Evolutionary conservation across 2,113 vertebrate genomes (phyloP).

Genomic region (Carassius carassius): DNA sequence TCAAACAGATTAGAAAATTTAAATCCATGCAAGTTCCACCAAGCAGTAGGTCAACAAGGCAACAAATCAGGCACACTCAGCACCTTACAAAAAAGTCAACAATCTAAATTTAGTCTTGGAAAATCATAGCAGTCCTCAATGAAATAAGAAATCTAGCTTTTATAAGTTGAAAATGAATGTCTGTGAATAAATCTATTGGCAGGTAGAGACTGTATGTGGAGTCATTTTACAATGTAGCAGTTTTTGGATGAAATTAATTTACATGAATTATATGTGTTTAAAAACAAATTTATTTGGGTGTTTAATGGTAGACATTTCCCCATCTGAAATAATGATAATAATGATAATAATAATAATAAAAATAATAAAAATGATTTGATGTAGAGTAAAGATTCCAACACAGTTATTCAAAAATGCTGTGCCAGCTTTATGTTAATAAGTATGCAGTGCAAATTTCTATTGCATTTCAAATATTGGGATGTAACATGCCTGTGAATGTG

Average conservation of each 20-base stretch:
- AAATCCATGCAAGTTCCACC: conserved; percentile 7
- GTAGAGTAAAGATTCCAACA: neutral
- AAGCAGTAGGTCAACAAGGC: conserved; percentile 17
- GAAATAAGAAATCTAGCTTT: conserved; percentile 17
- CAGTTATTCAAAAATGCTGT: neutral
- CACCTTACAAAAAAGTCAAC: conserved; percentile 2
- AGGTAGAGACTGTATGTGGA: neutral
- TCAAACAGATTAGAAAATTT: neutral
- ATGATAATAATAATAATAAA: too few relatives aligned
- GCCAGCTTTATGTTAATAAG: neutral
- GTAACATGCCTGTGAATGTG: neutral
- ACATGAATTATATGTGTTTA: neutral
- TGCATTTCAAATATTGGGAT: neutral
- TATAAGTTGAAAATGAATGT: neutral
- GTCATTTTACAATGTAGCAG: neutral
- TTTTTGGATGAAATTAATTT: neutral
- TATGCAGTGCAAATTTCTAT: neutral
- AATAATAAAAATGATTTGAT: neutral
- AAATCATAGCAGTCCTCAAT: neutral
- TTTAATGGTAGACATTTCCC: neutral
- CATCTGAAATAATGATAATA: neutral
- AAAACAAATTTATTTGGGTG: neutral
- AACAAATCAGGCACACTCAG: conserved; percentile 27
- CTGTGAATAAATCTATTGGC: neutral
- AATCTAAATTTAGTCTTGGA: conserved; percentile 29